These are phyloP conservation scores for Dasyprocta punctata DNA, from an alignment of 2,113 vertebrate genomes.

Conservation along the genomic window DNA sequence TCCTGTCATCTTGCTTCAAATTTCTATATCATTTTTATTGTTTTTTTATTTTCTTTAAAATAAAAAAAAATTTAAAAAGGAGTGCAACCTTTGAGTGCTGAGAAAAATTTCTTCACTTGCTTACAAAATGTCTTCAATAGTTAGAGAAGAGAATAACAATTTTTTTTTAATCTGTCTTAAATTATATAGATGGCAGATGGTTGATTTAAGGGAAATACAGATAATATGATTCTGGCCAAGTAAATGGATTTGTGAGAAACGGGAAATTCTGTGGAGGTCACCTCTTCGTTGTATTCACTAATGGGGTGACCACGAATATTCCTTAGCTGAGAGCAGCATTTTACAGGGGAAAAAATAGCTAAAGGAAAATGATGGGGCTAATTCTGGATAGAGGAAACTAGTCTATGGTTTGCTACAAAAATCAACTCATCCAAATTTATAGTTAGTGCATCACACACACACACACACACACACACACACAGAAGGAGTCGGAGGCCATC, in stretches of 20 bases:
- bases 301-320: background rate
- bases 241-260: background rate
- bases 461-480: too few relatives aligned
- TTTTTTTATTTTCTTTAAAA: too few relatives aligned
- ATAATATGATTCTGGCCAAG: background rate
- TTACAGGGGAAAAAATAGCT: background rate
- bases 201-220: background rate
- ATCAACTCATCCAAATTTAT: background rate
- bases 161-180: background rate
- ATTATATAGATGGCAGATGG: background rate
- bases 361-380: background rate
- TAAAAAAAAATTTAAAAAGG: background rate
- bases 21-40: too few relatives aligned
- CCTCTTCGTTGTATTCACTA: background rate
- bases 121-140: conserved; percentile 8
- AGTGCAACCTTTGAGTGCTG: background rate
- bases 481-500: background rate
- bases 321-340: background rate
- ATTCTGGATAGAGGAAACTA: background rate
- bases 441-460: background rate
- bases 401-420: background rate
- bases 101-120: background rate
- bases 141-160: background rate
- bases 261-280: background rate
- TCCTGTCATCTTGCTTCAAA: too few relatives aligned